phyloP scores from a whole-genome alignment of 1,140 invertebrate genomes.

The Drosophila ficusphila region DNA sequence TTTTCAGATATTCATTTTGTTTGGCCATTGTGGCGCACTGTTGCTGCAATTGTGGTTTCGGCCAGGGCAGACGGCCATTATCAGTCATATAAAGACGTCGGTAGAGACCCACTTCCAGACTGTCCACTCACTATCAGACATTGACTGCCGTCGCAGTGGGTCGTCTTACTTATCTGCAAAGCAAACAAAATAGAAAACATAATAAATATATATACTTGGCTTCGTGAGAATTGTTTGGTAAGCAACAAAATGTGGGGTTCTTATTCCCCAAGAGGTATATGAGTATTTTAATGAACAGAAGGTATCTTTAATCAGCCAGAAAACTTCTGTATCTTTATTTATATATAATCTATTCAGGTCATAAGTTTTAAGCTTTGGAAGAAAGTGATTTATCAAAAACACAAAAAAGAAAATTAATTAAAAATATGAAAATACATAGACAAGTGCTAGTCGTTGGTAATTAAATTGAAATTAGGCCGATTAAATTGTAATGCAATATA shows the following conservation, averaged over 20 bases:
- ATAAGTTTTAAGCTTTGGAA: neutral
- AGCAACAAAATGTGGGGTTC: neutral
- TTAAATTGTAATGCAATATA: too few species aligned
- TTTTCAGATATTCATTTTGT: slow-evolving; percentile 79
- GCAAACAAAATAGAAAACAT: slow-evolving; percentile 21
- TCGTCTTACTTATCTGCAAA: slow-evolving; percentile 62
- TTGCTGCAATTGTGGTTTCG: slow-evolving; percentile 8
- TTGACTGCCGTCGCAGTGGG: slow-evolving; percentile 53
- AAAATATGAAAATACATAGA: neutral
- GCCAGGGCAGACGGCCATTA: slow-evolving; percentile 43
- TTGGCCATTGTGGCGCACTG: slow-evolving; percentile 64
- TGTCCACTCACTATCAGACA: slow-evolving; percentile 57
- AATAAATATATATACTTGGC: slow-evolving; percentile 43
- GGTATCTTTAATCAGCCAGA: neutral
- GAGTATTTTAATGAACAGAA: neutral
- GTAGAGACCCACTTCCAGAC: slow-evolving; percentile 46
- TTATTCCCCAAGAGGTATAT: neutral
- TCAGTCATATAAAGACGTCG: slow-evolving; percentile 33
- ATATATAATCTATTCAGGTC: slow-evolving; percentile 11
- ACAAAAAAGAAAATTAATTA: neutral
- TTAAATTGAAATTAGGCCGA: too few species aligned
- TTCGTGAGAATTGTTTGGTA: neutral
- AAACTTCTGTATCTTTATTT: neutral
- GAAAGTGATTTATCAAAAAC: too few species aligned
- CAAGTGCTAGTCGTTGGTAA: too few species aligned